Conservation (phyloP, 2,797 vertebrate species). For the Mastacembelus armatus region DNA sequence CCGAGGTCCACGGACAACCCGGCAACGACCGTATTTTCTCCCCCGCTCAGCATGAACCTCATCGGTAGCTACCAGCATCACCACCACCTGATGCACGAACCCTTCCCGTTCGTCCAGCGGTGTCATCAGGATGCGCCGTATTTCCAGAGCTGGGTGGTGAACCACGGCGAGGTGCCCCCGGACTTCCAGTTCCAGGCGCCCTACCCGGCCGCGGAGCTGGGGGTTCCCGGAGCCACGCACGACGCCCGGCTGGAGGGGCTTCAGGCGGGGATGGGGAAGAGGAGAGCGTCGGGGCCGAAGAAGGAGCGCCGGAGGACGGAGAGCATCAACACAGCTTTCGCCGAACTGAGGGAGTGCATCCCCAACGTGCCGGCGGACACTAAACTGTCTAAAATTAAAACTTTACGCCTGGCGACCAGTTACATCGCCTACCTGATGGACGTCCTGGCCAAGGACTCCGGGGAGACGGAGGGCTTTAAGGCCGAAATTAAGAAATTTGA, state of each 20-base stretch:
- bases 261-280: constrained; percentile 83
- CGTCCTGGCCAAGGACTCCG: constrained; percentile 92
- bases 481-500: constrained; percentile 95
- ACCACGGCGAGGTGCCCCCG: constrained; percentile 85
- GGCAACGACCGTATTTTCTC: not conserved
- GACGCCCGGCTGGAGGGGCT: constrained; percentile 84
- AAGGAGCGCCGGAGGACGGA: constrained; percentile 93
- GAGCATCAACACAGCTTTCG: constrained; percentile 94
- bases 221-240: constrained; percentile 74
- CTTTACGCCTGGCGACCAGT: constrained; percentile 89
- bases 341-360: constrained; percentile 91
- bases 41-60: constrained; percentile 87
- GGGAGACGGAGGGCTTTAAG: constrained; percentile 92
- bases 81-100: constrained; percentile 91
- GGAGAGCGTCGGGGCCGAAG: constrained; percentile 88
- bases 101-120: constrained; percentile 91
- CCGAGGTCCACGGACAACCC: constrained; percentile 21
- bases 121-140: constrained; percentile 92
- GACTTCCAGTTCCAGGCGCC: constrained; percentile 86
- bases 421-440: constrained; percentile 94
- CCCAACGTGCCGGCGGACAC: constrained; percentile 93
- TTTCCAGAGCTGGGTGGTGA: constrained; percentile 93
- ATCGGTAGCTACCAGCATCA: constrained; percentile 92
- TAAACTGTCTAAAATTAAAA: constrained; percentile 93
- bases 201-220: constrained; percentile 71